Conservation (phyloP, 2,797 vertebrate species). For the Menidia menidia region DNA sequence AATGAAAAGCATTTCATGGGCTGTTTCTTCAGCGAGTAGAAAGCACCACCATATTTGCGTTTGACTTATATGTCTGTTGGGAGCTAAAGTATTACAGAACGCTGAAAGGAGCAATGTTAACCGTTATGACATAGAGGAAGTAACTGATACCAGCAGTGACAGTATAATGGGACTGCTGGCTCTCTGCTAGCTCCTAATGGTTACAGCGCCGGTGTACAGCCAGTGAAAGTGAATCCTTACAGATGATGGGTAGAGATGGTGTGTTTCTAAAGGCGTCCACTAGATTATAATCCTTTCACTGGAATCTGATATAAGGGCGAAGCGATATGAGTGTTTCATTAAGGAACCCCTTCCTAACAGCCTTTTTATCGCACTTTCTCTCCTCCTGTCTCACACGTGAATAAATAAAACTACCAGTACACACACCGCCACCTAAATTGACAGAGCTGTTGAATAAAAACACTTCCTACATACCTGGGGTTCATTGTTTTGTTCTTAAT, state of each 20-base stretch:
- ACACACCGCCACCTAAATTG: background rate
- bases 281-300: constrained; percentile 59
- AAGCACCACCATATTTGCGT: constrained; percentile 13
- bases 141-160: constrained; percentile 49
- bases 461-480: background rate
- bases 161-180: constrained; percentile 46
- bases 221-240: constrained; percentile 22
- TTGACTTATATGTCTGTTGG: constrained; percentile 9
- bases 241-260: constrained; percentile 34
- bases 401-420: background rate
- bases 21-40: constrained; percentile 23
- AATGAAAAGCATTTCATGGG: constrained; percentile 36
- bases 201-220: constrained; percentile 41
- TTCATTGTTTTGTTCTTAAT: constrained; percentile 15
- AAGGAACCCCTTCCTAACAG: constrained; percentile 36
- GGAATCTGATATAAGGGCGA: constrained; percentile 39
- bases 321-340: constrained; percentile 38
- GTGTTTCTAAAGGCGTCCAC: constrained; percentile 23
- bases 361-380: background rate
- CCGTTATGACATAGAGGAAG: background rate
- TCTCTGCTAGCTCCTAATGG: constrained; percentile 50
- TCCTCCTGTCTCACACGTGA: background rate
- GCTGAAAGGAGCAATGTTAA: constrained; percentile 22
- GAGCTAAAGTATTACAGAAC: background rate
- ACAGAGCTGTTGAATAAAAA: constrained; percentile 5